These are phyloP conservation scores for Rhopalosiphum nymphaeae DNA, from an alignment of 2,888 invertebrate species.

Conservation along the genomic window DNA sequence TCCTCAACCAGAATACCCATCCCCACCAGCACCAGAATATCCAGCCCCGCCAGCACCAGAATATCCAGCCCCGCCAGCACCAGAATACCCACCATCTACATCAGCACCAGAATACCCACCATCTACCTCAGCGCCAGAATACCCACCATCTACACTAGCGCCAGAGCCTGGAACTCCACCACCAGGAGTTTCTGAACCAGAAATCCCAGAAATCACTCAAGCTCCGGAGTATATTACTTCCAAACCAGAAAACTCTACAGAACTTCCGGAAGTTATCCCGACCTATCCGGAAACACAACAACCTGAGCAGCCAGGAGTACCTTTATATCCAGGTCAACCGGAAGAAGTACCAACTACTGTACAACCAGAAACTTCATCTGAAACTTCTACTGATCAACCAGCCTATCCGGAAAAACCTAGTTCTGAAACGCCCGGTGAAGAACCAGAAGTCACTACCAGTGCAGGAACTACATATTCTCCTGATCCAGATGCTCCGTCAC, in stretches of 20 bases:
- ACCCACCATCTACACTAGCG: conserved; percentile 62
- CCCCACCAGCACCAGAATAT: conserved; percentile 36
- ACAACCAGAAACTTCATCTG: conserved; percentile 27
- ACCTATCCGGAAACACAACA: conserved; percentile 56
- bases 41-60: conserved; percentile 57
- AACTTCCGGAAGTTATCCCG: conserved; percentile 50
- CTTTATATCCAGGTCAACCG: conserved; percentile 65
- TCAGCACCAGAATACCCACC: conserved; percentile 45
- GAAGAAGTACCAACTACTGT: conserved; percentile 35
- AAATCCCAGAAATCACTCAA: conserved; percentile 48
- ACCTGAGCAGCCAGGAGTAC: conserved; percentile 50
- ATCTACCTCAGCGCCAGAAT: conserved; percentile 43
- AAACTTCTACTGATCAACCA: conserved; percentile 12
- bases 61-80: conserved; percentile 41
- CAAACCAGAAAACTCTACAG: conserved; percentile 47
- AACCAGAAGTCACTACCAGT: conserved; percentile 39
- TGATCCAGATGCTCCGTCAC: not conserved
- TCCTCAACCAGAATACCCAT: conserved; percentile 53
- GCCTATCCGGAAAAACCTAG: not conserved
- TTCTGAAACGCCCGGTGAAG: conserved; percentile 16
- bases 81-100: conserved; percentile 66
- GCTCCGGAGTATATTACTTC: conserved; percentile 28
- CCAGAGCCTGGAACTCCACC: conserved; percentile 50
- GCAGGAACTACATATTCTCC: conserved; percentile 44
- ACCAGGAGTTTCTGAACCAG: conserved; percentile 45